Evolutionary conservation across 1,140 invertebrate species (phyloP).

Genomic region (Eurosta solidaginis): DNA sequence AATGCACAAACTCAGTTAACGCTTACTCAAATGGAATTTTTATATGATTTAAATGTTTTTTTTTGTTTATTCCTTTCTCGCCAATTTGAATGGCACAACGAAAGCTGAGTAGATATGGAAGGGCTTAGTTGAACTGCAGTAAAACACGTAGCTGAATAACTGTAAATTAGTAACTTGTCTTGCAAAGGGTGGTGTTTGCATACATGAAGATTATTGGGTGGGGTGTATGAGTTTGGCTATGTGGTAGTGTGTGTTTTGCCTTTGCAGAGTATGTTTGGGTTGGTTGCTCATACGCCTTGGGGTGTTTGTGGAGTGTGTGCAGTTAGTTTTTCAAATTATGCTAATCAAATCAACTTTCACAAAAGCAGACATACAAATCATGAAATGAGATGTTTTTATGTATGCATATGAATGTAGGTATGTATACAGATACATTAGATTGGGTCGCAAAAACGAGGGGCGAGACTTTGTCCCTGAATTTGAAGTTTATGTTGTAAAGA

Average conservation of each 20-base stretch:
- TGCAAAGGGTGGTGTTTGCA: background rate
- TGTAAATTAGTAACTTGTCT: constrained; percentile 1
- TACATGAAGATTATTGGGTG: too few species aligned
- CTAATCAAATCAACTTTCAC: constrained; percentile 15
- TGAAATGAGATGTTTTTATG: background rate
- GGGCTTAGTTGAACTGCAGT: background rate
- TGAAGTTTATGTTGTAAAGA: too few species aligned
- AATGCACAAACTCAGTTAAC: constrained; percentile 3
- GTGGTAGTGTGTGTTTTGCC: background rate
- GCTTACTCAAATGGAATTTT: background rate
- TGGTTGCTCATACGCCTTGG: background rate
- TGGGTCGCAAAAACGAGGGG: too few species aligned
- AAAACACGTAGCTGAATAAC: constrained; percentile 5
- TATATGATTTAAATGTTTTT: constrained; percentile 19
- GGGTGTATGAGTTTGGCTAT: too few species aligned
- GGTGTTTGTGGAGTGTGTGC: background rate
- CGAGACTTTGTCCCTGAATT: too few species aligned
- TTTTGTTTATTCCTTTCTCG: background rate
- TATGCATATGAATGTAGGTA: background rate
- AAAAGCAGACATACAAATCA: background rate
- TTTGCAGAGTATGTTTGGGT: background rate
- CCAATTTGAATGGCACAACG: background rate
- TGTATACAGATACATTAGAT: too few species aligned
- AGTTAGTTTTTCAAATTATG: constrained; percentile 28
- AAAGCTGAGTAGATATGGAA: background rate